These are phyloP conservation scores for Spea bombifrons DNA, from an alignment of 2,113 vertebrate species.

Conservation along the genomic window DNA sequence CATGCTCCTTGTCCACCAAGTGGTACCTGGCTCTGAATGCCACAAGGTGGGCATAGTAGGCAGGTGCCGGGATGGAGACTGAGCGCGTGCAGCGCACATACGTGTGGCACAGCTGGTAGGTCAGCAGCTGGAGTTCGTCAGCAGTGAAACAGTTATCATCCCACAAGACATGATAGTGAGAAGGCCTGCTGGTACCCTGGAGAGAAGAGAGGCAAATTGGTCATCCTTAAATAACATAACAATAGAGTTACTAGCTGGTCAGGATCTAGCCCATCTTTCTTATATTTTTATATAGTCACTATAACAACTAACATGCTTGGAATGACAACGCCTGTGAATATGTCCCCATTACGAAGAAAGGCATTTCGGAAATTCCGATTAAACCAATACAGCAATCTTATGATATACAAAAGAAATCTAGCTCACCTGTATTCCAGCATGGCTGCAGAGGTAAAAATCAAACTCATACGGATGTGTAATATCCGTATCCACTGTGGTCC, in stretches of 20 bases:
- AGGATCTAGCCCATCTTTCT: no score
- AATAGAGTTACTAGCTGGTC: no score
- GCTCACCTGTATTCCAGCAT: slow-evolving; percentile 97
- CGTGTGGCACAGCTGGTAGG: slow-evolving; percentile 99
- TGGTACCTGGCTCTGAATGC: slow-evolving; percentile 98
- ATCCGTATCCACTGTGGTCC: slow-evolving; percentile 95
- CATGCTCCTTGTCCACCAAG: slow-evolving; percentile 98
- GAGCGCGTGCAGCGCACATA: slow-evolving; percentile 97
- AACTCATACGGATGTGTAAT: slow-evolving; percentile 98
- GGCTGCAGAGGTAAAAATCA: slow-evolving; percentile 99
- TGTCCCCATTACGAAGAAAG: no score
- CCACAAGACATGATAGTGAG: slow-evolving; percentile 98
- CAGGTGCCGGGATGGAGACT: slow-evolving; percentile 96
- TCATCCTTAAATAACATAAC: no score
- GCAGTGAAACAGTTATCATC: slow-evolving; percentile 98
- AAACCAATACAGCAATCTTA: no score
- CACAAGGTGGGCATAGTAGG: slow-evolving; percentile 97
- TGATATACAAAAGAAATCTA: not conserved
- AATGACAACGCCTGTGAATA: no score
- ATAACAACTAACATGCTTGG: no score
- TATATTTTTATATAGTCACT: no score
- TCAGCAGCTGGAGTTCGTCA: slow-evolving; percentile 98
- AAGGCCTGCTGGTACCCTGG: slow-evolving; percentile 97
- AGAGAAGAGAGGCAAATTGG: no score
- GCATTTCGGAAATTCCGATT: no score